A percentile compares a stretch with the other conserved stretches of the same genome.
Evolutionary conservation across 2,888 invertebrate genomes (phyloP).

Genomic region (Ceramica pisi): DNA sequence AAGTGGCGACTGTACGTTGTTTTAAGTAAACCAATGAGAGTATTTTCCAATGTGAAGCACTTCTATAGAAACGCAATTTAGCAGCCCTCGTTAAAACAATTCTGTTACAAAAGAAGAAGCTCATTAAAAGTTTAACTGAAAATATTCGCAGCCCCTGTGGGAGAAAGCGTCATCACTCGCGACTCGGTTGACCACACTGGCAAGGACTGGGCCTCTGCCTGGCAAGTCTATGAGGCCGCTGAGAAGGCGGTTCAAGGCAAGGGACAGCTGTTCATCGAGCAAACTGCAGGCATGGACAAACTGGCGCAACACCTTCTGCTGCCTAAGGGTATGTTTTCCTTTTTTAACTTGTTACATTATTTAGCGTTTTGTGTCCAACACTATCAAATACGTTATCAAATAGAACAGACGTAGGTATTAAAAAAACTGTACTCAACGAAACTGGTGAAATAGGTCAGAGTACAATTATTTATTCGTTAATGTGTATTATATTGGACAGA

Average conservation of each 20-base stretch:
- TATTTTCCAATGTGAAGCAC: neutral
- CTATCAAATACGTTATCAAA: neutral
- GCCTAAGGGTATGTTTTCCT: constrained; percentile 89
- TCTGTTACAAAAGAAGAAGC: neutral
- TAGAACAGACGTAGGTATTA: neutral
- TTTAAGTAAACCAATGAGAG: neutral
- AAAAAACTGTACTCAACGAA: neutral
- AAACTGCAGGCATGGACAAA: constrained; percentile 88
- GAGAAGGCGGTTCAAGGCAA: constrained; percentile 85
- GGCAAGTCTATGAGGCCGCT: constrained; percentile 85
- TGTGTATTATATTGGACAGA: no score
- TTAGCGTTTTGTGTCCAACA: neutral
- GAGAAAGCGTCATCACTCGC: constrained; percentile 88
- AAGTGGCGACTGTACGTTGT: neutral
- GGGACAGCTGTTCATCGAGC: constrained; percentile 85
- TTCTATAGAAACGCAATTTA: neutral
- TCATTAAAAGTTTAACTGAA: constrained; percentile 2
- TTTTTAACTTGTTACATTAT: neutral
- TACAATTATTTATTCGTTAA: no score
- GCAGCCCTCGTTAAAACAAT: neutral
- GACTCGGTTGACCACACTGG: constrained; percentile 91
- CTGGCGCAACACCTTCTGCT: constrained; percentile 92
- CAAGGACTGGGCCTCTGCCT: constrained; percentile 88
- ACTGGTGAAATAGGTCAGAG: neutral
- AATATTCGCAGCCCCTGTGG: constrained; percentile 78